phyloP scores from a whole-genome alignment of 2,113 vertebrate genomes.

The Gasterosteus nipponicus region DNA sequence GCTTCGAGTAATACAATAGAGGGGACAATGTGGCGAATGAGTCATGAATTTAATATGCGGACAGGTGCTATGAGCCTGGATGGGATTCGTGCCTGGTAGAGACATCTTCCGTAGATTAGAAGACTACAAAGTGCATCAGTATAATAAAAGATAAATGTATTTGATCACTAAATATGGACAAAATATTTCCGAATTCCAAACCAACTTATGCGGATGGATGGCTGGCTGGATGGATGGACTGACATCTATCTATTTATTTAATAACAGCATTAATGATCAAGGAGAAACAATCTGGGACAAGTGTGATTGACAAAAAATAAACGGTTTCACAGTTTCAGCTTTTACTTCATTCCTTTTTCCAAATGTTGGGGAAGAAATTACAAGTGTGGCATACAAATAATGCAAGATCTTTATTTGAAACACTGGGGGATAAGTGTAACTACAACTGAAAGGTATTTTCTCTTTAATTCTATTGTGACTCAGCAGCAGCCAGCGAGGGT shows the following conservation, averaged over 20 bases:
- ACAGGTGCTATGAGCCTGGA: background rate
- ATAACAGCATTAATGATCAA: background rate
- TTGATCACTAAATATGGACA: background rate
- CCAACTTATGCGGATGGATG: background rate
- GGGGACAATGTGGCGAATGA: background rate
- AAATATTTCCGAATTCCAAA: background rate
- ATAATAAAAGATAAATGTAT: background rate
- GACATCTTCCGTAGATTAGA: background rate
- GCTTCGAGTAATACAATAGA: background rate
- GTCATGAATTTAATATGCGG: background rate
- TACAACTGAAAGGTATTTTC: background rate
- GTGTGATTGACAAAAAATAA: background rate
- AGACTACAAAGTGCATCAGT: background rate
- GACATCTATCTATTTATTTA: too few relatives aligned
- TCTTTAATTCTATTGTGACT: background rate
- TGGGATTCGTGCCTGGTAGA: background rate
- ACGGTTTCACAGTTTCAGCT: background rate
- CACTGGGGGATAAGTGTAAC: constrained; percentile 1
- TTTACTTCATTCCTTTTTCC: background rate
- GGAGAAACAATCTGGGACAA: background rate
- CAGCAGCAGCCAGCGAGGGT: background rate
- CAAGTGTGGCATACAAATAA: background rate
- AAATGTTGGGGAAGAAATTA: background rate
- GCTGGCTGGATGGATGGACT: background rate
- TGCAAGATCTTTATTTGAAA: constrained; percentile 13